These are phyloP conservation scores for Helleia helle DNA, from an alignment of 2,888 invertebrate genomes.

Conservation along the genomic window DNA sequence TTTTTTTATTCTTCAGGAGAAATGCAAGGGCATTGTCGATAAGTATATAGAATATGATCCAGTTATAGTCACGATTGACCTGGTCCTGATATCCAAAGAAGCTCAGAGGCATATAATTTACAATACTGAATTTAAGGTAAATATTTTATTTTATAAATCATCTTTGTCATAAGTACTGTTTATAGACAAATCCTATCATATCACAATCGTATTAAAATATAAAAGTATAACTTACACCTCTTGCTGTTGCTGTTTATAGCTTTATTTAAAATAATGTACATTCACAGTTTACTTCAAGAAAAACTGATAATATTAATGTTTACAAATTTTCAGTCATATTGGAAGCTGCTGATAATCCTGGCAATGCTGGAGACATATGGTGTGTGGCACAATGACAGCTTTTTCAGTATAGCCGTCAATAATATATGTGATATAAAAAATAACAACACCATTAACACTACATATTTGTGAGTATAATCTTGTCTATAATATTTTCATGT, in stretches of 20 bases:
- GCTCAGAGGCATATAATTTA: constrained; percentile 90
- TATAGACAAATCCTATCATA: too few species aligned
- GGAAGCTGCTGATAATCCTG: constrained; percentile 86
- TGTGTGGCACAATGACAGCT: constrained; percentile 71
- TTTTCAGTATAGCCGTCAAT: constrained; percentile 46
- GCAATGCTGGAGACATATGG: constrained; percentile 87
- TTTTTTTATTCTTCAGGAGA: constrained; percentile 69
- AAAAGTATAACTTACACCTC: too few species aligned
- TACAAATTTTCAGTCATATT: constrained; percentile 75
- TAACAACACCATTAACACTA: constrained; percentile 33
- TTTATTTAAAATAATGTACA: neutral
- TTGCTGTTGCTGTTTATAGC: too few species aligned
- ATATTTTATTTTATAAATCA: too few species aligned
- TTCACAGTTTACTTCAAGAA: too few species aligned
- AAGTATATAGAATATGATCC: constrained; percentile 94
- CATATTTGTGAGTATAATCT: constrained; percentile 39
- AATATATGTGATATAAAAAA: constrained; percentile 38
- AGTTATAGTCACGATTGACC: constrained; percentile 89
- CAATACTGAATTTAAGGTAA: constrained; percentile 85
- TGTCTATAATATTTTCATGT: too few species aligned
- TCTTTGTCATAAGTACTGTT: too few species aligned
- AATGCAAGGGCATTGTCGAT: constrained; percentile 85
- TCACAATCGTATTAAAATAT: too few species aligned
- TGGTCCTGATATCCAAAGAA: constrained; percentile 84
- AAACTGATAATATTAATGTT: too few species aligned